Evolutionary conservation across 2,113 vertebrate species (phyloP).

Genomic region (Paratilapia polleni): DNA sequence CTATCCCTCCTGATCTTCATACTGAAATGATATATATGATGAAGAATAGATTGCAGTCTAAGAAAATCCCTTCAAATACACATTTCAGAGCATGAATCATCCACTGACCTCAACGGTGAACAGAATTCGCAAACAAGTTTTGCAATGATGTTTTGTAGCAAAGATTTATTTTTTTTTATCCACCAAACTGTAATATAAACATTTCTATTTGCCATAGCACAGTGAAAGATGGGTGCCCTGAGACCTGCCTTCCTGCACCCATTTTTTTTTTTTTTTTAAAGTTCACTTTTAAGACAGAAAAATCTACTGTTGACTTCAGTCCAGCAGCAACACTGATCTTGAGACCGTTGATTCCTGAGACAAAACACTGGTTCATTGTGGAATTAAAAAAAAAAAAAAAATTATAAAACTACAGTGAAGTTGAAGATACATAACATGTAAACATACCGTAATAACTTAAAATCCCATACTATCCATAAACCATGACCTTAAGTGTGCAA

Average conservation of each 20-base stretch:
- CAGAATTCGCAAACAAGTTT: conserved; percentile 6
- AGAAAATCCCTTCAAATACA: background rate
- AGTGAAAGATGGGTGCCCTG: conserved; percentile 34
- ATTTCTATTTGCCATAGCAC: conserved; percentile 48
- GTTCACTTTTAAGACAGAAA: conserved; percentile 32
- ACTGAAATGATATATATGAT: background rate
- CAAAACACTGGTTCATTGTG: conserved; percentile 40
- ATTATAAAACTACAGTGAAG: background rate
- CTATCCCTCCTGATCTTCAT: background rate
- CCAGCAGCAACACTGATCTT: conserved; percentile 39
- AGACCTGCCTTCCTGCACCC: conserved; percentile 28
- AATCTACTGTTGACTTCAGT: background rate
- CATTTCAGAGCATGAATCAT: conserved; percentile 2
- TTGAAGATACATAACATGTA: conserved; percentile 22
- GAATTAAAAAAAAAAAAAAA: conserved; percentile 22
- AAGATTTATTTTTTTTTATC: conserved; percentile 63
- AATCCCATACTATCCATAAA: conserved; percentile 12
- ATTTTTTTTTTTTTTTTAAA: background rate
- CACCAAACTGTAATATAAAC: conserved; percentile 55
- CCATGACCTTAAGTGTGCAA: conserved; percentile 7
- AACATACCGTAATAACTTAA: conserved; percentile 50
- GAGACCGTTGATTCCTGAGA: conserved; percentile 60
- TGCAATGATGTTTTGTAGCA: conserved; percentile 38
- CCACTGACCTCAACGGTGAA: background rate
- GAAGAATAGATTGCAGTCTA: background rate